Percentiles rank a stretch among this genome's conserved stretches.
Conservation (phyloP, 2,888 invertebrate species). For the Sipunculus nudus region DNA sequence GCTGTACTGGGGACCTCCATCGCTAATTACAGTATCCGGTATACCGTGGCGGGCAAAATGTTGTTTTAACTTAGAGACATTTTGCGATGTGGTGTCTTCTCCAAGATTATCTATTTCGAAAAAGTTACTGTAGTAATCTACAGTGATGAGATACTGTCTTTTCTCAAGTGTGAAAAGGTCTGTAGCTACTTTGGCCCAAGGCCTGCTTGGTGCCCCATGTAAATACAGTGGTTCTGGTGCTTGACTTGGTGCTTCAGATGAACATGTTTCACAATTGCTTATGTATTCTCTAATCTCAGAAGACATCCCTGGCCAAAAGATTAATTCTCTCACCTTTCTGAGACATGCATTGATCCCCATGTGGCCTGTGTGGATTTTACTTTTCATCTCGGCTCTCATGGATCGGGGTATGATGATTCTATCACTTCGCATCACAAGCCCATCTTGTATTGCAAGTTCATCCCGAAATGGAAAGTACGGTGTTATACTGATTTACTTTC, state of each 20-base stretch:
- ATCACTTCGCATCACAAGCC: no score
- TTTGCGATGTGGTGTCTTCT: slow-evolving; percentile 16
- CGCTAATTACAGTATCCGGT: slow-evolving; percentile 20
- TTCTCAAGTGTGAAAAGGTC: slow-evolving; percentile 33
- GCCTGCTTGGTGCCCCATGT: slow-evolving; percentile 26
- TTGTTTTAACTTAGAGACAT: slow-evolving; percentile 20
- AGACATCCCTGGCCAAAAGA: slow-evolving; percentile 3
- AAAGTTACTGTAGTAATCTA: slow-evolving; percentile 35
- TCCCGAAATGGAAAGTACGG: no score
- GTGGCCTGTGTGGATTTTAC: no score
- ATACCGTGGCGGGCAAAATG: slow-evolving; percentile 28
- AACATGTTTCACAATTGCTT: slow-evolving; percentile 3
- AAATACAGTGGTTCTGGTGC: slow-evolving; percentile 18
- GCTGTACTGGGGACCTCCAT: slow-evolving; percentile 35
- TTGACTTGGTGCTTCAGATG: not conserved
- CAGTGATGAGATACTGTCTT: slow-evolving; percentile 32
- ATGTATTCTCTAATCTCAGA: slow-evolving; percentile 1
- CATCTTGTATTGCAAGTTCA: no score
- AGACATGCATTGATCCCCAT: no score
- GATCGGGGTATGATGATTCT: no score
- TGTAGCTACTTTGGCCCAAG: slow-evolving; percentile 34
- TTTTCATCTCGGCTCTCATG: no score
- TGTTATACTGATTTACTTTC: no score
- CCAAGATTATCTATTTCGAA: slow-evolving; percentile 29
- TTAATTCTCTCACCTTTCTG: not conserved